Percentiles rank a stretch among this genome's conserved stretches.
Evolutionary conservation across 2,888 invertebrate genomes (phyloP).

Genomic region (Lycaena phlaeas): DNA sequence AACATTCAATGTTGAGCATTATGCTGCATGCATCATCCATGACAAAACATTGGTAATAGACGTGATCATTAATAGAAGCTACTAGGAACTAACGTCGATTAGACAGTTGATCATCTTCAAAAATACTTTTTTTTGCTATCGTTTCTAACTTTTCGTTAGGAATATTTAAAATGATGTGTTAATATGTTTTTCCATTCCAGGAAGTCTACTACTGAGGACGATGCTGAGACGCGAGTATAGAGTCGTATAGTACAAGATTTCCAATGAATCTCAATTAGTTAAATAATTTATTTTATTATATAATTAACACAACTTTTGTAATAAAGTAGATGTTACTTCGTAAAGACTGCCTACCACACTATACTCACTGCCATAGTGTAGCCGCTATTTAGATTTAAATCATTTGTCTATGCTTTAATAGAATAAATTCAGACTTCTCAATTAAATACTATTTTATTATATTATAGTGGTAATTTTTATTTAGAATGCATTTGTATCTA

Average conservation of each 20-base stretch:
- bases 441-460: slow-evolving; percentile 12
- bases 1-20: no score
- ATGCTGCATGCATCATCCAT: no score
- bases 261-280: slow-evolving; percentile 70
- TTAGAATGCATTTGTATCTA: slow-evolving; percentile 8
- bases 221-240: slow-evolving; percentile 66
- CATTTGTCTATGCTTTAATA: slow-evolving; percentile 44
- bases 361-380: slow-evolving; percentile 66
- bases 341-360: slow-evolving; percentile 59
- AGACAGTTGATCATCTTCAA: no score
- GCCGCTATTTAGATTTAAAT: slow-evolving; percentile 32
- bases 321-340: slow-evolving; percentile 26
- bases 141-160: no score
- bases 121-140: no score
- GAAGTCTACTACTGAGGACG: slow-evolving; percentile 73
- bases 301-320: slow-evolving; percentile 18
- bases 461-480: slow-evolving; percentile 4
- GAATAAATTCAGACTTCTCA: slow-evolving; percentile 16
- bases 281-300: slow-evolving; percentile 36
- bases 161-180: no score
- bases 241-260: slow-evolving; percentile 58
- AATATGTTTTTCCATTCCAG: slow-evolving; percentile 40
- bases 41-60: no score
- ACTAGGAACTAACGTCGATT: no score
- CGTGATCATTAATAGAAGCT: no score